Conservation (phyloP, 2,113 vertebrate genomes). For the Bolborhynchus lineola region DNA sequence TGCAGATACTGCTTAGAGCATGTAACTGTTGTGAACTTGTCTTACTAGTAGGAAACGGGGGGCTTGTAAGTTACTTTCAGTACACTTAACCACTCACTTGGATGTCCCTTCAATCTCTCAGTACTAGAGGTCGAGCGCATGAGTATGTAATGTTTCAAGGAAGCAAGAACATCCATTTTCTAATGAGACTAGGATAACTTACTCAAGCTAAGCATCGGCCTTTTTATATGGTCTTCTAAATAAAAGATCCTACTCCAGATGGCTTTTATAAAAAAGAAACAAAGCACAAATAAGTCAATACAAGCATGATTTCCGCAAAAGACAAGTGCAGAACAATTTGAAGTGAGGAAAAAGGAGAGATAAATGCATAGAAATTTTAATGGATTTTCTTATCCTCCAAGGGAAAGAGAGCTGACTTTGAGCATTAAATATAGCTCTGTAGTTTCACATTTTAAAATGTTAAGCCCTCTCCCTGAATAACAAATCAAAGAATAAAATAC, state of each 20-base stretch:
- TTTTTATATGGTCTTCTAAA: neutral
- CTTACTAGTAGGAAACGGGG: neutral
- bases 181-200: neutral
- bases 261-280: neutral
- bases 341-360: neutral
- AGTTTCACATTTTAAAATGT: neutral
- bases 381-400: neutral
- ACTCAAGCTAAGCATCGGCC: neutral
- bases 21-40: neutral
- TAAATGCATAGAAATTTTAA: neutral
- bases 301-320: neutral
- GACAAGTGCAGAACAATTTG: neutral
- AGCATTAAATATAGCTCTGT: neutral
- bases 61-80: neutral
- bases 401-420: neutral
- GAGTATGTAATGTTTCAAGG: neutral
- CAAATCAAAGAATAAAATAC: neutral
- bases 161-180: neutral
- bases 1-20: neutral
- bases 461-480: neutral
- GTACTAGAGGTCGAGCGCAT: neutral
- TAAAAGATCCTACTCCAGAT: neutral
- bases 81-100: neutral
- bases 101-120: neutral
- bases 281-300: neutral